Conservation (phyloP, 1,140 invertebrate species). For the Solenopsis invicta region DNA sequence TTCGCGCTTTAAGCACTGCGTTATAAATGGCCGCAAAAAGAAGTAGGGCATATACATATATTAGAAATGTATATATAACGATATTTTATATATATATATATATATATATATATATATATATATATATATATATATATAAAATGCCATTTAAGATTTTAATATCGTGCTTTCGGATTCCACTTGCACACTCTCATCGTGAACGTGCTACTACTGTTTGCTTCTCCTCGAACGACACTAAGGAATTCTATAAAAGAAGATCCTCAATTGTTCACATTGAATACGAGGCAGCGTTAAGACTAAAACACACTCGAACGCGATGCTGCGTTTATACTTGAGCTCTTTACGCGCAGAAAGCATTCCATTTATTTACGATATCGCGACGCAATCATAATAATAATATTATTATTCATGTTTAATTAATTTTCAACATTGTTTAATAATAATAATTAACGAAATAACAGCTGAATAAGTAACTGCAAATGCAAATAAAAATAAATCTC, state of each 20-base stretch:
- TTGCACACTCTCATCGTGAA: not conserved
- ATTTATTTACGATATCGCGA: not conserved
- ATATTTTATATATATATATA: no score
- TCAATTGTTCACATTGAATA: not conserved
- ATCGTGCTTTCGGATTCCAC: conserved; percentile 35
- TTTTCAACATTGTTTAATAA: not conserved
- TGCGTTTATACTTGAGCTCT: not conserved
- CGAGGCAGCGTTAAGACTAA: not conserved
- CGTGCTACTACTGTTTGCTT: conserved; percentile 14
- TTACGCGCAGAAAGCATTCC: not conserved
- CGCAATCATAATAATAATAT: not conserved
- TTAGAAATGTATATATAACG: no score
- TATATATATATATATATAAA: no score
- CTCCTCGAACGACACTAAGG: not conserved
- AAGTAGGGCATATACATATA: not conserved
- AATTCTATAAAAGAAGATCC: conserved; percentile 9
- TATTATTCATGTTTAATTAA: not conserved
- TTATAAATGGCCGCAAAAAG: conserved; percentile 22
- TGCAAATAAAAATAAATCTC: not conserved
- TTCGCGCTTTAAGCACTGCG: conserved; percentile 12
- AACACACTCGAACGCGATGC: not conserved
- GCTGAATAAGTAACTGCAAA: not conserved
- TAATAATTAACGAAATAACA: not conserved
- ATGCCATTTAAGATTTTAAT: conserved; percentile 26
- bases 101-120: no score